Evolutionary conservation across 2,888 invertebrate species (phyloP), one percentile per base, ranked within the genome.

Genomic region (Cabera pusaria): DNA sequence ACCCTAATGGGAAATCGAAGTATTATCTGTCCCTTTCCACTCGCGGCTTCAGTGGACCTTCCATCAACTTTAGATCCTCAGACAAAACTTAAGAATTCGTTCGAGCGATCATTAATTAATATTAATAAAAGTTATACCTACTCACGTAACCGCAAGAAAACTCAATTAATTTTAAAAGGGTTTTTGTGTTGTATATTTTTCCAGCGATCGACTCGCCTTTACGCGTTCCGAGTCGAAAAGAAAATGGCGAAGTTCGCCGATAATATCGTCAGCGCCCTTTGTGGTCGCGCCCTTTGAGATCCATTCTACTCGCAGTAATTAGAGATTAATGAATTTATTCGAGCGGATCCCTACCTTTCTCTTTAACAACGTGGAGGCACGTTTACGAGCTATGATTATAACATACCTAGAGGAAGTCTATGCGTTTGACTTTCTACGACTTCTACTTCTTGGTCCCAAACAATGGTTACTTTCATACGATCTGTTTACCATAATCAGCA

Each of bases 151-250:
- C 83, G 74, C 86, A 86, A 86, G 86, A 86, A 87, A 87, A 88
- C 86, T 87, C 88, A 88, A 87, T 88, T 88, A 87, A 88, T 87
- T 86, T 86, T 88, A 84, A 88, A 88, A 88, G 87, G 87, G 88
- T 86, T 88, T 86, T 87, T 86, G 79, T 87, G 86, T 87, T 86
- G 77, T 82, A n/a, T n/a, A n/a, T 84, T 85, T 85, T 82, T 83
- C 73, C 68, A 65, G 59, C 72, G 69, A 79, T 77, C 76, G 70
- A 70, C 68, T 60, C 38, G 38, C 44, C 49, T 39, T 42, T 48
- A 38, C 46, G 59, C 61, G 66, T 70, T 65, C 62, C 59, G 62
- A 54, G 59, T 57, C 58, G 56, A 67, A 76, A 75, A 71, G 71
- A 74, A 78, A 78, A 74, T 73, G 71, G 71, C 66, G 64, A 72